phyloP scores from a whole-genome alignment of 2,113 vertebrate species.

The Oreotrochilus melanogaster region DNA sequence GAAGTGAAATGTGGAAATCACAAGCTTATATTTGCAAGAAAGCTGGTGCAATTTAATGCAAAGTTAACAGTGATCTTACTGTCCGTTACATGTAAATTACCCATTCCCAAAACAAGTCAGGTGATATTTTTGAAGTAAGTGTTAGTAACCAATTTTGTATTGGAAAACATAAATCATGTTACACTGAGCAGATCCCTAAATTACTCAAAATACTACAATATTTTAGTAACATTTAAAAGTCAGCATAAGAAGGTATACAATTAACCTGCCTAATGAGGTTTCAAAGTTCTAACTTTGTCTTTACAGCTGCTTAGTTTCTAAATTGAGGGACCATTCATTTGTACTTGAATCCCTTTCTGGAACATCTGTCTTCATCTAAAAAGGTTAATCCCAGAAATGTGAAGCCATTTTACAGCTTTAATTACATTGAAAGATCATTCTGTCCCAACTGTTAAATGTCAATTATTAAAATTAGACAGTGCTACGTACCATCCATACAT shows the following conservation, averaged over 20 bases:
- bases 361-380: slow-evolving; percentile 43
- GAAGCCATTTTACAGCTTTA: slow-evolving; percentile 53
- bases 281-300: background rate
- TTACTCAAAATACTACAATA: background rate
- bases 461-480: slow-evolving; percentile 16
- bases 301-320: slow-evolving; percentile 47
- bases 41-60: background rate
- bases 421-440: slow-evolving; percentile 62
- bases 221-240: slow-evolving; percentile 50
- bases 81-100: background rate
- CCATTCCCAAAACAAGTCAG: background rate
- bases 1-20: background rate
- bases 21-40: background rate
- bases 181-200: slow-evolving; percentile 11
- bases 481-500: background rate
- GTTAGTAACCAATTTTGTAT: background rate
- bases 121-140: background rate
- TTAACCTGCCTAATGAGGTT: slow-evolving; percentile 13
- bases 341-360: slow-evolving; percentile 33
- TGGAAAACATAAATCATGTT: slow-evolving; percentile 11
- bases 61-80: slow-evolving; percentile 14
- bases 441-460: slow-evolving; percentile 37
- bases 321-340: slow-evolving; percentile 22
- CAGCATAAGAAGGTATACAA: slow-evolving; percentile 38
- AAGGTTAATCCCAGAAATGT: slow-evolving; percentile 60